These are phyloP conservation scores for Melinopterus prodromus DNA, from an alignment of 2,888 invertebrate genomes.

Conservation along the genomic window DNA sequence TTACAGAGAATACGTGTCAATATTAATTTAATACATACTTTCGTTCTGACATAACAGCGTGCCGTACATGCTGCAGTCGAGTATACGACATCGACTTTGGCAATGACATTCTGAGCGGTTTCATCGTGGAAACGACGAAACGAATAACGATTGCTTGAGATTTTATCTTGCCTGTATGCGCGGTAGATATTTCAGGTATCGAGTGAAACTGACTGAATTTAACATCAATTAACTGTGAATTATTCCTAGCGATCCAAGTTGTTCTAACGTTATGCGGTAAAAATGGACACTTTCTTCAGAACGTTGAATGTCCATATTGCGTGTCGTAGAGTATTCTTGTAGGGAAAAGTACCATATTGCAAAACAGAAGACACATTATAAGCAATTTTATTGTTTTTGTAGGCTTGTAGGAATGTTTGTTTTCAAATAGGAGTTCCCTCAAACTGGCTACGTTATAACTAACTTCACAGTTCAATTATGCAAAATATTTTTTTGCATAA, in stretches of 20 bases:
- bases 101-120: background rate
- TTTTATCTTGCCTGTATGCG: background rate
- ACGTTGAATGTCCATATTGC: background rate
- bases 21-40: background rate
- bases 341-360: background rate
- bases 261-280: background rate
- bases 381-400: too few species aligned
- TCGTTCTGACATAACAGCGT: background rate
- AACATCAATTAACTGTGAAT: conserved; percentile 4
- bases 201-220: background rate
- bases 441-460: too few species aligned
- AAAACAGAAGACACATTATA: too few species aligned
- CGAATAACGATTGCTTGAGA: background rate
- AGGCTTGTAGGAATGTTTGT: too few species aligned
- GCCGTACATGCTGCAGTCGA: background rate
- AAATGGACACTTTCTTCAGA: background rate
- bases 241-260: background rate
- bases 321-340: background rate
- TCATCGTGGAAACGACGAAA: background rate
- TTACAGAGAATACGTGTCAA: background rate
- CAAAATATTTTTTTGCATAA: too few species aligned
- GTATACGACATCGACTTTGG: background rate
- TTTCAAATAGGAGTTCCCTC: too few species aligned
- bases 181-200: background rate
- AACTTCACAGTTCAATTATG: too few species aligned